Evolutionary conservation across 2,113 vertebrate genomes (phyloP).

Genomic region (Stomatorhinus ivindoensis): DNA sequence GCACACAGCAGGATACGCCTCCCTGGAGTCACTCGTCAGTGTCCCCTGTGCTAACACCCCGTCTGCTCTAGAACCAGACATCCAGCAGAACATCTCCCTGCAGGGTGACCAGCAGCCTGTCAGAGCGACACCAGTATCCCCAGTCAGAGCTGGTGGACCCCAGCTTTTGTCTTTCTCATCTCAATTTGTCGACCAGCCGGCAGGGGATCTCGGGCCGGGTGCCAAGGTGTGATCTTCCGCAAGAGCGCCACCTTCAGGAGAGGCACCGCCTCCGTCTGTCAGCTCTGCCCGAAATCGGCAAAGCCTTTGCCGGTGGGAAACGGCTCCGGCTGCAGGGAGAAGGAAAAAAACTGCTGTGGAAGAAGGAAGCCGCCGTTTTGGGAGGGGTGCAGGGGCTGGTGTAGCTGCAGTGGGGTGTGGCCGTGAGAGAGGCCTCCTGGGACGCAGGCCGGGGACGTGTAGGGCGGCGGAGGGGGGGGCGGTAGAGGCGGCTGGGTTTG

Average conservation of each 20-base stretch:
- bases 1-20: background rate
- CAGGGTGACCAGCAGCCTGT: background rate
- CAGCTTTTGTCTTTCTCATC: background rate
- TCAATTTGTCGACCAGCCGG: background rate
- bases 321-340: conserved; percentile 76
- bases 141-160: background rate
- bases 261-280: conserved; percentile 39
- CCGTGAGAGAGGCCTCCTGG: conserved; percentile 47
- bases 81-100: background rate
- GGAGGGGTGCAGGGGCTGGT: conserved; percentile 56
- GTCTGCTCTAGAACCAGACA: background rate
- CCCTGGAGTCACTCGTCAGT: background rate
- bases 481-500: conserved; percentile 43
- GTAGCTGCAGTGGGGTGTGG: conserved; percentile 62
- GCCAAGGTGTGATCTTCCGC: background rate
- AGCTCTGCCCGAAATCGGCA: conserved; percentile 79
- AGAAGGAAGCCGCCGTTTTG: conserved; percentile 72
- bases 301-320: conserved; percentile 70
- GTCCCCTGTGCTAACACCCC: background rate
- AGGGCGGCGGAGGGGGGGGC: conserved; percentile 70
- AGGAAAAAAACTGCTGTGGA: conserved; percentile 79
- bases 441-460: conserved; percentile 62
- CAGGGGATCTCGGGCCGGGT: background rate
- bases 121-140: no score
- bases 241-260: background rate